Conservation (phyloP, 2,888 invertebrate genomes). For the Iselma pallidipennis region DNA sequence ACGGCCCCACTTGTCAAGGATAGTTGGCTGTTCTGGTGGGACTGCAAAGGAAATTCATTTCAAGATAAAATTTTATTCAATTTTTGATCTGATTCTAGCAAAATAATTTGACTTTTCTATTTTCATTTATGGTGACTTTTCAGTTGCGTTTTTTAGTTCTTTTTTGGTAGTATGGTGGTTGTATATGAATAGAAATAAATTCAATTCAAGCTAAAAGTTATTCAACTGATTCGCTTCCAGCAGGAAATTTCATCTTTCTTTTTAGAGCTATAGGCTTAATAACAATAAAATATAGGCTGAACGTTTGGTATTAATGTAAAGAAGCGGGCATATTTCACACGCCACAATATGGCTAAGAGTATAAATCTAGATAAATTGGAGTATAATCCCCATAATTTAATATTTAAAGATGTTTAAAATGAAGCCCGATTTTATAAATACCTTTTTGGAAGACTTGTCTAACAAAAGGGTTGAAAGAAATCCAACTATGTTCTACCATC, state of each 20-base stretch:
- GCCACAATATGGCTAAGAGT: conserved; percentile 4
- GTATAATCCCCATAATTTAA: conserved; percentile 31
- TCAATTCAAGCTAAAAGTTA: background rate
- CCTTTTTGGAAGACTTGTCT: conserved; percentile 12
- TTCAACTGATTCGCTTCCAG: too few species aligned
- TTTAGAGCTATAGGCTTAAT: background rate
- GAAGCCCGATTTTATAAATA: conserved; percentile 28
- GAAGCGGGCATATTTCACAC: background rate
- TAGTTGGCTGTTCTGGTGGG: conserved; percentile 84
- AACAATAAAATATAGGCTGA: conserved; percentile 5
- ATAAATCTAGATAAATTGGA: conserved; percentile 28
- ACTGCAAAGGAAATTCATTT: conserved; percentile 62
- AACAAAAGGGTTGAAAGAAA: conserved; percentile 28
- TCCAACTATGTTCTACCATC: conserved; percentile 10
- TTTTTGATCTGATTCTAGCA: too few species aligned
- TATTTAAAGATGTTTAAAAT: conserved; percentile 31
- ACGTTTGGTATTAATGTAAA: conserved; percentile 4
- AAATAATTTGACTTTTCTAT: background rate
- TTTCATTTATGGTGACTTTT: too few species aligned
- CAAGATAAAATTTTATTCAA: background rate
- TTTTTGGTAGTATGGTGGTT: too few species aligned
- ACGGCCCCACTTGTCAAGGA: conserved; percentile 83
- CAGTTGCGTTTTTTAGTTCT: too few species aligned
- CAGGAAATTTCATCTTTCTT: background rate
- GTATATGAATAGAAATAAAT: background rate